A percentile compares a stretch with the other conserved stretches of the same genome.
Conservation (phyloP, 1,140 invertebrate species). For the Orchesella cincta region DNA sequence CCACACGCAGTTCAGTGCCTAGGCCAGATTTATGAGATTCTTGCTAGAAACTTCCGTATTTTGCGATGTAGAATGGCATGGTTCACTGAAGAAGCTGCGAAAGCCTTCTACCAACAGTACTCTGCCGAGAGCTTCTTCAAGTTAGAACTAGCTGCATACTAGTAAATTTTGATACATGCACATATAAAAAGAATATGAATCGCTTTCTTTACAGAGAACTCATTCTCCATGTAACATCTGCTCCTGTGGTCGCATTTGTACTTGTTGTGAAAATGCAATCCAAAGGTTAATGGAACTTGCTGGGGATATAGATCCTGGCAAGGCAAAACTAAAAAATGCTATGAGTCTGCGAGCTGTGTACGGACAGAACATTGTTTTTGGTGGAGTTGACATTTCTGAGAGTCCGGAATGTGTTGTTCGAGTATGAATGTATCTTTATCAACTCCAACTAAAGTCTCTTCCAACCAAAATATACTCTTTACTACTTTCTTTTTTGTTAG, state of each 20-base stretch:
- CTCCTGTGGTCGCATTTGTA: conserved; percentile 72
- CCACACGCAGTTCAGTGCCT: conserved; percentile 68
- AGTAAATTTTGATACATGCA: background rate
- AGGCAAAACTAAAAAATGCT: conserved; percentile 63
- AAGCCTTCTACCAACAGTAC: conserved; percentile 64
- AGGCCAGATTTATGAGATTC: conserved; percentile 71
- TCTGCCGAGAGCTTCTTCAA: conserved; percentile 58
- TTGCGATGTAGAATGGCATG: conserved; percentile 71
- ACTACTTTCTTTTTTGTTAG: no score
- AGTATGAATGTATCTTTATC: no score
- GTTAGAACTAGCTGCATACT: no score
- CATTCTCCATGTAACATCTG: conserved; percentile 68
- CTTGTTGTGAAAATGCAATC: conserved; percentile 71
- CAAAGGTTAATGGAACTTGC: conserved; percentile 64
- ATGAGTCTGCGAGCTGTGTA: conserved; percentile 69
- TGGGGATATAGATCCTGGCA: conserved; percentile 64
- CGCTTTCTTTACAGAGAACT: conserved; percentile 54
- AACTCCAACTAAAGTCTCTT: no score
- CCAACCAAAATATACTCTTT: no score
- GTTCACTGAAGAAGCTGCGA: conserved; percentile 65
- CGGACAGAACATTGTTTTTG: conserved; percentile 70
- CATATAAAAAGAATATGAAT: background rate
- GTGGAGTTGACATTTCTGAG: conserved; percentile 72
- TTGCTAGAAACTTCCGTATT: conserved; percentile 70
- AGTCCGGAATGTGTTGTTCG: conserved; percentile 62